These are phyloP conservation scores for Adelges cooleyi DNA, from an alignment of 1,140 invertebrate species.

Conservation along the genomic window DNA sequence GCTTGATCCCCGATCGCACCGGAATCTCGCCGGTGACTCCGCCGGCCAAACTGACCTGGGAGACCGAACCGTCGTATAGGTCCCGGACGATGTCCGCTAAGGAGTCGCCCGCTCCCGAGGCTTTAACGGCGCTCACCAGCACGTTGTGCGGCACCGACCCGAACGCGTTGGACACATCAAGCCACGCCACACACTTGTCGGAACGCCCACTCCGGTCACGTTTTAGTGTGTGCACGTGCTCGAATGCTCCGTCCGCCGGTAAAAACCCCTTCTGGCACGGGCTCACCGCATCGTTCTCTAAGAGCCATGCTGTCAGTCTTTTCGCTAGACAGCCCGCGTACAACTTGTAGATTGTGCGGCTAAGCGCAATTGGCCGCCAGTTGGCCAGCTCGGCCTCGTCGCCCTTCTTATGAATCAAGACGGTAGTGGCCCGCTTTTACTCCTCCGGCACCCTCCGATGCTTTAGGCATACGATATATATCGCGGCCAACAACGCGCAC, in stretches of 20 bases:
- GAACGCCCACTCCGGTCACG: background rate
- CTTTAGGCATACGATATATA: conserved; percentile 30
- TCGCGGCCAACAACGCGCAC: conserved; percentile 15
- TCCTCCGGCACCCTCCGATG: conserved; percentile 21
- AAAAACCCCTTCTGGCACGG: conserved; percentile 31
- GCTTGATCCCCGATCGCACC: too few species aligned
- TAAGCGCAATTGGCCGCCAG: conserved; percentile 37
- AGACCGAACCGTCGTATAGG: too few species aligned
- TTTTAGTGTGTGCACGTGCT: background rate
- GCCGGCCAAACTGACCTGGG: too few species aligned
- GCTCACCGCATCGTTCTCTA: background rate
- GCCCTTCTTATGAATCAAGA: conserved; percentile 37
- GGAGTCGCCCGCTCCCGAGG: too few species aligned
- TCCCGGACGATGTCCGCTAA: too few species aligned
- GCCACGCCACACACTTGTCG: background rate
- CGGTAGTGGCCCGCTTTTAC: conserved; percentile 34
- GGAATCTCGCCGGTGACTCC: too few species aligned
- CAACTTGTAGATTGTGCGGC: conserved; percentile 36
- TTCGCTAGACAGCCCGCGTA: conserved; percentile 34
- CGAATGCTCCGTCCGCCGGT: conserved; percentile 9
- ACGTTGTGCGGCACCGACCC: background rate
- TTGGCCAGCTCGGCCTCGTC: conserved; percentile 33
- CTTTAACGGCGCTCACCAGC: too few species aligned
- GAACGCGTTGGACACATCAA: background rate
- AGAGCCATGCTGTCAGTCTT: conserved; percentile 10